A percentile compares a stretch with the other conserved stretches of the same genome.
Evolutionary conservation across 1,140 invertebrate species (phyloP).

Genomic region (Venturia canescens): DNA sequence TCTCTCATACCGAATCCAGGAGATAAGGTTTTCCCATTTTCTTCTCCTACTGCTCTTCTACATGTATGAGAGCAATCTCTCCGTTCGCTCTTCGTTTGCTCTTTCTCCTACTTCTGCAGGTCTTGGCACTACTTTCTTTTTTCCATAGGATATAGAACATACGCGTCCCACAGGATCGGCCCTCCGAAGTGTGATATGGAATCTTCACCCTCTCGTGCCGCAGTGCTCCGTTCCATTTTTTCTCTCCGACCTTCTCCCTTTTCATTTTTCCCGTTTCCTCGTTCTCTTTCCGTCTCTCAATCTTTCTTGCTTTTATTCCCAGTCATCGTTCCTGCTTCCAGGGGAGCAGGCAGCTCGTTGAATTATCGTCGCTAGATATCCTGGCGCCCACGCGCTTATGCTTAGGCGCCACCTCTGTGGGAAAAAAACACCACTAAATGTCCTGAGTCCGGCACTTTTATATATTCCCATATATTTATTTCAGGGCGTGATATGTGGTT

Average conservation of each 20-base stretch:
- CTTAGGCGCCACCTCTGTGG: constrained; percentile 12
- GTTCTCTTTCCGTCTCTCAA: neutral
- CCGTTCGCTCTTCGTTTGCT: constrained; percentile 10
- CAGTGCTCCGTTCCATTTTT: neutral
- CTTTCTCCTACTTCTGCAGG: neutral
- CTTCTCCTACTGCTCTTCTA: neutral
- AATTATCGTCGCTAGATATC: constrained; percentile 41
- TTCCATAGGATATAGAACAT: constrained; percentile 29
- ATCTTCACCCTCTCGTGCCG: constrained; percentile 5
- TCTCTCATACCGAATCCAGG: constrained; percentile 28
- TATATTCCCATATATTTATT: neutral
- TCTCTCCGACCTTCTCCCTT: neutral
- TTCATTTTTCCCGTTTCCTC: neutral
- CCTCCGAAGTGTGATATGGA: constrained; percentile 25
- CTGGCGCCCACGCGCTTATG: constrained; percentile 24
- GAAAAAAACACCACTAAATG: constrained; percentile 18
- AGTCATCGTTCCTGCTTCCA: constrained; percentile 21
- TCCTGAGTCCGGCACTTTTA: neutral
- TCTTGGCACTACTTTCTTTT: neutral
- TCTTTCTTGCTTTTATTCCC: neutral
- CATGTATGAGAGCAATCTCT: constrained; percentile 18
- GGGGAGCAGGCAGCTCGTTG: constrained; percentile 22
- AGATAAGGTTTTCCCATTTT: constrained; percentile 44
- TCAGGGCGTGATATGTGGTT: too few relatives aligned
- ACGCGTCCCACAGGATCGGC: constrained; percentile 31